Evolutionary conservation across 2,113 vertebrate species (phyloP).

Genomic region (Galbula dea): DNA sequence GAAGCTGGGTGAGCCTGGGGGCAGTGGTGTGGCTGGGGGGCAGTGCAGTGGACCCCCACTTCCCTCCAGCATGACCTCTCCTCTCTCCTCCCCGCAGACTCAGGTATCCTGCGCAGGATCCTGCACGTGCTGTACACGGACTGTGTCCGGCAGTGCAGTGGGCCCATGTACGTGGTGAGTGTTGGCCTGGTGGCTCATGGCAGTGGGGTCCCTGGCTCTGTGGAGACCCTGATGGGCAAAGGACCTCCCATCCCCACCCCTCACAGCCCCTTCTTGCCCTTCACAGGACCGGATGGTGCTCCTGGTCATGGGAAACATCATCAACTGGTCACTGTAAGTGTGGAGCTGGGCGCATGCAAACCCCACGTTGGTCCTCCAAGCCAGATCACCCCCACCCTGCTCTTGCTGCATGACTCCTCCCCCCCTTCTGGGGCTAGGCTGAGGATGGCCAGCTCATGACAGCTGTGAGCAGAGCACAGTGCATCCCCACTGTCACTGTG

Average conservation of each 20-base stretch:
- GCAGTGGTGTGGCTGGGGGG: rapidly evolving
- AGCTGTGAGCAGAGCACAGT: not conserved
- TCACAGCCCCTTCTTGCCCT: not conserved
- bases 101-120: conserved; percentile 85
- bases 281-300: conserved; percentile 94
- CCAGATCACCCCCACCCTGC: not conserved
- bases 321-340: conserved; percentile 99
- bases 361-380: not conserved
- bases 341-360: not conserved
- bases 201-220: not conserved
- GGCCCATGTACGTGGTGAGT: conserved; percentile 96
- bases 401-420: rapidly evolving
- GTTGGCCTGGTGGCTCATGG: not conserved
- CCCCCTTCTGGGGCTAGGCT: not conserved
- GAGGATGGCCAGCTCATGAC: not conserved
- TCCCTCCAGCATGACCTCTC: not conserved
- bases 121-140: conserved; percentile 91
- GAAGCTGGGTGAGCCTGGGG: conserved; percentile 79
- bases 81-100: conserved; percentile 71
- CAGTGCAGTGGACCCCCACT: rapidly evolving
- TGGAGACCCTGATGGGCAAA: not conserved
- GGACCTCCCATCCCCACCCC: not conserved
- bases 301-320: conserved; percentile 94
- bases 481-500: not conserved
- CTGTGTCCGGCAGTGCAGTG: conserved; percentile 91